phyloP scores from a whole-genome alignment of 2,797 vertebrate genomes.

The Microctenopoma stevenorrisi region DNA sequence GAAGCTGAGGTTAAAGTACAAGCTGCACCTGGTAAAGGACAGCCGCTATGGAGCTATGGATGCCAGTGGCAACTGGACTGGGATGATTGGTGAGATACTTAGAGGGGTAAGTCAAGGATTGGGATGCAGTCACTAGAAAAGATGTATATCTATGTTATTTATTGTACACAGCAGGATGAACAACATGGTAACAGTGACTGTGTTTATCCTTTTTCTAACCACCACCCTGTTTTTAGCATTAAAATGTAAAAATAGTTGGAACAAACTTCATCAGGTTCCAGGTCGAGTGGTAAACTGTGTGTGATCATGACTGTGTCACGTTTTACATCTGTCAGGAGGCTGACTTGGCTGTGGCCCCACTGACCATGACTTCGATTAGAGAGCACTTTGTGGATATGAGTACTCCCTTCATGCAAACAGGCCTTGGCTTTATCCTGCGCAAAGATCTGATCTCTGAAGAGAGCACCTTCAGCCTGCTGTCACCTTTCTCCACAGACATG shows the following conservation, averaged over 20 bases:
- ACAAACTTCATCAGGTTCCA: no score
- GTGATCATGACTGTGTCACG: background rate
- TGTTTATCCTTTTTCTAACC: no score
- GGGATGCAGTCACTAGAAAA: no score
- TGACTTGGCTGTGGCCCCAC: slow-evolving; percentile 87
- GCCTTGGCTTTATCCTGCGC: slow-evolving; percentile 86
- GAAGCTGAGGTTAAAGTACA: slow-evolving; percentile 85
- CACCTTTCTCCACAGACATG: slow-evolving; percentile 88
- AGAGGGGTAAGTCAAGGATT: slow-evolving; percentile 78
- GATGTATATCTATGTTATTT: no score
- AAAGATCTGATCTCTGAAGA: slow-evolving; percentile 75
- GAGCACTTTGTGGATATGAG: slow-evolving; percentile 87
- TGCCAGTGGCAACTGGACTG: slow-evolving; percentile 83
- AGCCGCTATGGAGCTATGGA: slow-evolving; percentile 79
- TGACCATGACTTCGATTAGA: slow-evolving; percentile 85
- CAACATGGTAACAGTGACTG: no score
- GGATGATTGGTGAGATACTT: slow-evolving; percentile 90
- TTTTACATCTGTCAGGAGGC: slow-evolving; percentile 81
- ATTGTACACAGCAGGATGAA: no score
- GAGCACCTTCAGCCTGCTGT: slow-evolving; percentile 84
- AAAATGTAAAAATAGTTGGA: no score
- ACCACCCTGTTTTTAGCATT: no score
- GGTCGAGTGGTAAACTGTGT: no score
- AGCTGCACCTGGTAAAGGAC: slow-evolving; percentile 86
- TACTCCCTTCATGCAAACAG: slow-evolving; percentile 90